Conservation (phyloP, 2,888 invertebrate species). For the Cataglyphis cursor region DNA sequence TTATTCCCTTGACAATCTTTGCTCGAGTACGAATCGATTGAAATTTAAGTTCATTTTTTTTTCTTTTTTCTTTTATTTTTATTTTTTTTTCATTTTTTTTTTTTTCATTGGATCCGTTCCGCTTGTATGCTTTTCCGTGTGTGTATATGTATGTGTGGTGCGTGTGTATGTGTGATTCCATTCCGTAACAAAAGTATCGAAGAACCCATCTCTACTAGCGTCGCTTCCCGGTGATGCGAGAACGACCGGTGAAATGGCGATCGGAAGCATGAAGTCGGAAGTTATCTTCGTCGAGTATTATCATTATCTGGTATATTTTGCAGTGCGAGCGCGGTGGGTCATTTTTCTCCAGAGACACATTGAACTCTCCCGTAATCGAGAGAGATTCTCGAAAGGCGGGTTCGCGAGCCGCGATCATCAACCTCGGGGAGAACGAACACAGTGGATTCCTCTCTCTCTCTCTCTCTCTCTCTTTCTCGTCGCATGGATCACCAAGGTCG, state of each 20-base stretch:
- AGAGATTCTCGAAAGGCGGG: slow-evolving; percentile 1
- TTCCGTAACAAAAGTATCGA: slow-evolving; percentile 33
- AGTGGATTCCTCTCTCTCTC: not conserved
- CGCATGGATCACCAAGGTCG: too few species aligned
- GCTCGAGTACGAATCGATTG: slow-evolving; percentile 20
- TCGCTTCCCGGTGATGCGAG: not conserved
- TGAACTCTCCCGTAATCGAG: slow-evolving; percentile 12
- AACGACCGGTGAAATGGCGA: slow-evolving; percentile 9
- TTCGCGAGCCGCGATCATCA: slow-evolving; percentile 4
- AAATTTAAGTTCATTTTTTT: not conserved
- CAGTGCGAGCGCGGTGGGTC: slow-evolving; percentile 26
- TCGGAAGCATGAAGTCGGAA: slow-evolving; percentile 25
- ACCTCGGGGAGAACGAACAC: slow-evolving; percentile 1
- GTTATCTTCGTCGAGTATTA: slow-evolving; percentile 11
- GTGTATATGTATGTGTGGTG: not conserved
- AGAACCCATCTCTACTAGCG: not conserved
- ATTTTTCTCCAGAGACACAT: slow-evolving; percentile 28
- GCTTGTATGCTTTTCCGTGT: slow-evolving; percentile 8
- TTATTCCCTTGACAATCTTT: slow-evolving; percentile 18
- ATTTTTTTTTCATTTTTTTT: not conserved
- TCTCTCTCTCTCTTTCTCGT: not conserved
- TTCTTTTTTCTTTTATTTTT: too few species aligned
- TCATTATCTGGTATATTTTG: not conserved
- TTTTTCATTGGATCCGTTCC: slow-evolving; percentile 10
- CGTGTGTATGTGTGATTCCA: not conserved